Base-by-base conservation (phyloP, 2,888 invertebrate species). In the Germaria angustata region DNA sequence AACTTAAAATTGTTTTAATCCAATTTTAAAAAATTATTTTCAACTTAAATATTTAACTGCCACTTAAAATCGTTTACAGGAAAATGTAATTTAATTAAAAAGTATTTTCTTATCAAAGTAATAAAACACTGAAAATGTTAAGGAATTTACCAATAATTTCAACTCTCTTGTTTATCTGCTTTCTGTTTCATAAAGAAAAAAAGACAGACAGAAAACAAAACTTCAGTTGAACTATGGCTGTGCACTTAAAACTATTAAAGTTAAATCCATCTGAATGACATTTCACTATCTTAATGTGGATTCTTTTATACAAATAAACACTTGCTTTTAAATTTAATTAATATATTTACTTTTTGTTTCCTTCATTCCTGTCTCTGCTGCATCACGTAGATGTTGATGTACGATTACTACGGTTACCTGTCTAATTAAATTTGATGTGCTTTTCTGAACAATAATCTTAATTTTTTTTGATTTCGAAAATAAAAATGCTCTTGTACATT, bases 381-480 rank as follows among this genome's bases (percentile, higher is more conserved):
- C 51, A 20, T 65, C n/a, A 36, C 8, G 15, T 65, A 63, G 15
- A 34, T 72, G 66, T 22, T 65, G 63, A 65, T 32, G 44, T 61
- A 66, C 71, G 57, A 82, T 82, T 79, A 53, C 82, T 65, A 82
- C 65, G 79, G 73, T 75, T 75, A 82, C 82, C 75, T 79, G 79
- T 71, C 69, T 82, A 79, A 82, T 82, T 82, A 75, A 79, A 82
- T 82, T 82, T 79, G 79, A 75, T 79, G 69, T 32, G 69, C 68
- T 65, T 78, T 78, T 82, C 49, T 73, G 55, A 55, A 68, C 41
- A 81, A 61, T 69, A 78, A 78, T 75, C 68, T 63, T 81, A 57
- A 69, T 36, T 71, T 63, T 36, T 39, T 53, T n/a, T 6, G 24
- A n/a, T 44, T 11, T 61, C 13, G 5, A 44, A 28, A 61, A 41